Evolutionary conservation across 2,888 invertebrate species (phyloP).

Genomic region (Spodoptera picta): DNA sequence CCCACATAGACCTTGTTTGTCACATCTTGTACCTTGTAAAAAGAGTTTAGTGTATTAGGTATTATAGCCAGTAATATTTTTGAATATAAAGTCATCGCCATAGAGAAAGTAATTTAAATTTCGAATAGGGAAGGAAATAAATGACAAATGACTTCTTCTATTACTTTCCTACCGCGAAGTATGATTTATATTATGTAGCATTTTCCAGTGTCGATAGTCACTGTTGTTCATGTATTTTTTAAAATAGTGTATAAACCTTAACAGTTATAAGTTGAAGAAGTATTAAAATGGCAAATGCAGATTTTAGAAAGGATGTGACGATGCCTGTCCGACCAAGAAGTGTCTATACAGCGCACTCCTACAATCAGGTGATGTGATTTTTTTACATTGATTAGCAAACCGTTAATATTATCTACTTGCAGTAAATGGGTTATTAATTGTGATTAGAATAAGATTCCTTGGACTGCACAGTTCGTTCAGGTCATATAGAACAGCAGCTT

Average conservation of each 20-base stretch:
- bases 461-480: too few relatives aligned
- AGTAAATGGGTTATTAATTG: too few relatives aligned
- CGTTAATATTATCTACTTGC: too few relatives aligned
- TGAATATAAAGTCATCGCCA: constrained; percentile 42
- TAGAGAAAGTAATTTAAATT: constrained; percentile 61
- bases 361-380: constrained; percentile 80
- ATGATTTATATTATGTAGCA: constrained; percentile 84
- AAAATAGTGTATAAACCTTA: constrained; percentile 77
- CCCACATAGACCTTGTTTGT: too few relatives aligned
- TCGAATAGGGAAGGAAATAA: constrained; percentile 72
- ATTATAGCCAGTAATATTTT: constrained; percentile 38
- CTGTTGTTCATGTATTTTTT: constrained; percentile 83
- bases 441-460: too few relatives aligned
- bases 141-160: constrained; percentile 75
- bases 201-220: constrained; percentile 78
- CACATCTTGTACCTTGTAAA: background rate
- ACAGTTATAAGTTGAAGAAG: constrained; percentile 78
- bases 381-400: background rate
- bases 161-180: constrained; percentile 69
- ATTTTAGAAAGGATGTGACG: constrained; percentile 83
- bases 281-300: constrained; percentile 85
- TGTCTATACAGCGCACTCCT: constrained; percentile 91
- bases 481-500: too few relatives aligned
- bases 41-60: background rate
- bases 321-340: constrained; percentile 90